These are phyloP conservation scores for Ophion slaviceki DNA, from an alignment of 2,888 invertebrate genomes.

Conservation along the genomic window DNA sequence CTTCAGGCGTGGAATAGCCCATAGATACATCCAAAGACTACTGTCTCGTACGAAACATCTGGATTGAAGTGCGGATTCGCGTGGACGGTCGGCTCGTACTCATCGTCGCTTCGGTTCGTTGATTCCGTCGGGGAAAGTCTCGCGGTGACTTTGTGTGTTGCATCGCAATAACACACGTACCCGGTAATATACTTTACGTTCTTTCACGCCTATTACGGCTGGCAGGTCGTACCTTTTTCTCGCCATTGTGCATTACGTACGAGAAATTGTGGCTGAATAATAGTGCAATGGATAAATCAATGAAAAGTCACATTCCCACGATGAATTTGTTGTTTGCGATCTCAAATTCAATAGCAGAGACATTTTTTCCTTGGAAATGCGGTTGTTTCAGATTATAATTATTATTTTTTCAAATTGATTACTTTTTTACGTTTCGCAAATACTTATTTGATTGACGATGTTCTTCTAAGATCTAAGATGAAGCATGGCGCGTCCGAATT, in stretches of 20 bases:
- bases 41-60: slow-evolving; percentile 25
- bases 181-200: slow-evolving; percentile 41
- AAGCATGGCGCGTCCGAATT: neutral
- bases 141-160: slow-evolving; percentile 67
- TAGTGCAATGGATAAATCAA: slow-evolving; percentile 38
- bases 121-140: slow-evolving; percentile 76
- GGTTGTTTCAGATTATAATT: neutral
- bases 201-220: slow-evolving; percentile 45
- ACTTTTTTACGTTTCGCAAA: neutral
- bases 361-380: neutral
- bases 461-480: neutral
- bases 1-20: neutral
- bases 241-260: slow-evolving; percentile 35
- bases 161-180: slow-evolving; percentile 61
- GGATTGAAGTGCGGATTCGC: slow-evolving; percentile 10
- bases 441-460: neutral
- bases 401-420: neutral
- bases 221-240: slow-evolving; percentile 31
- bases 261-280: slow-evolving; percentile 40
- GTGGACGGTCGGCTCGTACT: slow-evolving; percentile 46
- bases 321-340: neutral
- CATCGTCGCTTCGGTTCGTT: slow-evolving; percentile 74
- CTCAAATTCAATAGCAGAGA: neutral
- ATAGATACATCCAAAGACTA: neutral
- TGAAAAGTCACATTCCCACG: neutral